Evolutionary conservation across 2,113 vertebrate species (phyloP), one percentile per base, ranked within the genome.

Genomic region (Taurulus bubalis): DNA sequence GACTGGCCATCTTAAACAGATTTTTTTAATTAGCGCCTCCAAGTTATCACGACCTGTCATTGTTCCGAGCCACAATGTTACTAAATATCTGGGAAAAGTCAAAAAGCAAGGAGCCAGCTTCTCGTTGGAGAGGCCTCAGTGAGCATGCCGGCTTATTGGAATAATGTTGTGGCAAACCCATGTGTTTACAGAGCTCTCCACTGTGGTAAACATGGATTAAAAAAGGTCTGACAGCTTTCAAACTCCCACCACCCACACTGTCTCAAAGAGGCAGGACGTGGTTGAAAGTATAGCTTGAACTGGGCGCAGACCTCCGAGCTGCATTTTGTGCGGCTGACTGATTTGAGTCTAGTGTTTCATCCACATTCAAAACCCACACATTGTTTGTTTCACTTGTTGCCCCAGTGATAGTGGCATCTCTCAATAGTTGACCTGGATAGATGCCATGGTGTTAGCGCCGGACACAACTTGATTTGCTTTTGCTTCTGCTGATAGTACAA

Each of bases 321-420:
- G 84, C 85, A 90, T 88, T 91, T 82, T 85, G 90, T 90, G 92
- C 68, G 87, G 89, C 85, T 82, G 84, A 77, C 80, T 79, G 85
- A 87, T 91, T 79, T 75, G 81, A 82, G 88, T 94, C 89, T 94
- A 91, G 89, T 90, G 90, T 95, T 95, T 95, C 94, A 94, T 87
- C 90, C 77, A 71, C 90, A 87, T 72, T 85, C 87, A 93, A 92
- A 95, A 89, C 93, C 91, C 92, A 94, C 91, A 80, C 94, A 83
- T 86, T 95, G 95, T 95, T 95, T 95, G 94, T 95, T 94, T 93
- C 72, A 93, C 89, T 82, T 71, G 93, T 95, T 95, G 91, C 93
- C 87, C 58, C 82, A 58, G 94, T 40, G 86, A 95, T 86, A 79
- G 84, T 91, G 89, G 89, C 92, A 93, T 92, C 89, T 78, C 90